Evolutionary conservation across 2,888 invertebrate species (phyloP).

Genomic region (Platycheirus rosarum): DNA sequence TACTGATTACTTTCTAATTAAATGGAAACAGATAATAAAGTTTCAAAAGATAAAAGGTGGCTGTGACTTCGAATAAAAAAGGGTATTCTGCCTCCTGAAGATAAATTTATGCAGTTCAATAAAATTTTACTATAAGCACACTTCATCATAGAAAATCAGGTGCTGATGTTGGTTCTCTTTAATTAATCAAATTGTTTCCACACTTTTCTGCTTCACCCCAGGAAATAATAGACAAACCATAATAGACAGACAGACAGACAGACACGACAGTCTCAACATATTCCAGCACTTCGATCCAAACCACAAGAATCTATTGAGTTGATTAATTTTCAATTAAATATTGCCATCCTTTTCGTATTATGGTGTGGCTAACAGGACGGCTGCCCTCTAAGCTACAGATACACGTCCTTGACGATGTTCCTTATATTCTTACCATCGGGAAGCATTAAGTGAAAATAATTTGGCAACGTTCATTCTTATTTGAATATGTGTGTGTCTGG

Average conservation of each 20-base stretch:
- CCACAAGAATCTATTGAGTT: conserved; percentile 36
- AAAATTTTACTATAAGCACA: conserved; percentile 49
- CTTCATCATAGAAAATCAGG: conserved; percentile 55
- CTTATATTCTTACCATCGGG: background rate
- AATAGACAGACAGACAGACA: conserved; percentile 11
- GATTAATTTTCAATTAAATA: conserved; percentile 72
- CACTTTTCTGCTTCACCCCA: conserved; percentile 7
- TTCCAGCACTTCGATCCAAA: background rate
- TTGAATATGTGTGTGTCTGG: background rate
- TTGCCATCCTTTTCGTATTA: conserved; percentile 1
- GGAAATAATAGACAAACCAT: conserved; percentile 3
- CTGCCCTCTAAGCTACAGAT: background rate
- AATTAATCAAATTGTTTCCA: conserved; percentile 63
- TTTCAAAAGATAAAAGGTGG: conserved; percentile 22
- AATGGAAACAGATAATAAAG: conserved; percentile 40
- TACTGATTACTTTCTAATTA: conserved; percentile 42
- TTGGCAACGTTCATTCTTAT: conserved; percentile 29
- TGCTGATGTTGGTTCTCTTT: conserved; percentile 47
- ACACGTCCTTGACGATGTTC: background rate
- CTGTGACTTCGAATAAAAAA: background rate
- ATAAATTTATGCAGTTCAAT: conserved; percentile 51
- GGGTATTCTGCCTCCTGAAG: background rate
- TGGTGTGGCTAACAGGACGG: background rate
- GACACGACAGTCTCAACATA: too few relatives aligned
- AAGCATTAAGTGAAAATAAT: conserved; percentile 33